Conservation (phyloP, 1,140 invertebrate genomes). For the Bicyclus anynana region DNA sequence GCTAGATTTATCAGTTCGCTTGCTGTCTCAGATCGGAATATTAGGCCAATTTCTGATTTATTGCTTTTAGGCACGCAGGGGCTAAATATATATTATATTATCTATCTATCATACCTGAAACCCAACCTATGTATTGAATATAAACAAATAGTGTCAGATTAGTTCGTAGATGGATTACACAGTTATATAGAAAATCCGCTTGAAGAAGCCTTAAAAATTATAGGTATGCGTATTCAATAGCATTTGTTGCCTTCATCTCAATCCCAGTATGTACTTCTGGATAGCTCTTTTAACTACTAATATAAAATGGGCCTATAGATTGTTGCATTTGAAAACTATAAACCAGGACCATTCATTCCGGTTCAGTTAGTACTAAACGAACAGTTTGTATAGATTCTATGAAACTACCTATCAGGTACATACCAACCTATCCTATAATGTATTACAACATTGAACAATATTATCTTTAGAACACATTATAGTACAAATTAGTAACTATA, state of each 20-base stretch:
- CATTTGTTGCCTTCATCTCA: not conserved
- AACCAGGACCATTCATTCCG: no score
- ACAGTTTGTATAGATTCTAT: no score
- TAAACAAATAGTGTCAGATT: conserved; percentile 1
- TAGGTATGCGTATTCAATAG: not conserved
- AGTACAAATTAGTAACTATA: no score
- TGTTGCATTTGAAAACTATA: no score
- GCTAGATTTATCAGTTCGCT: conserved; percentile 71
- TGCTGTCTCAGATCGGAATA: conserved; percentile 48
- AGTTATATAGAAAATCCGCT: not conserved
- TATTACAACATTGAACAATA: no score
- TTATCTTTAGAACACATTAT: no score
- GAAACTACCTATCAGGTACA: no score
- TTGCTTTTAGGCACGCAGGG: conserved; percentile 41
- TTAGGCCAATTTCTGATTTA: conserved; percentile 52
- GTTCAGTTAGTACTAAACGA: no score
- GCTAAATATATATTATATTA: conserved; percentile 10
- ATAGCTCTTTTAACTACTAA: no score
- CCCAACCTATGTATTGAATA: not conserved
- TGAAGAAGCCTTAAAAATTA: not conserved
- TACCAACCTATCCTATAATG: no score
- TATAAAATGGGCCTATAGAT: no score
- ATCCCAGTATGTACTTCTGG: no score
- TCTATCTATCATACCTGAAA: not conserved
- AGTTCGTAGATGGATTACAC: not conserved